Conservation (phyloP, 2,113 vertebrate genomes). For the Ariopsis seemanni region DNA sequence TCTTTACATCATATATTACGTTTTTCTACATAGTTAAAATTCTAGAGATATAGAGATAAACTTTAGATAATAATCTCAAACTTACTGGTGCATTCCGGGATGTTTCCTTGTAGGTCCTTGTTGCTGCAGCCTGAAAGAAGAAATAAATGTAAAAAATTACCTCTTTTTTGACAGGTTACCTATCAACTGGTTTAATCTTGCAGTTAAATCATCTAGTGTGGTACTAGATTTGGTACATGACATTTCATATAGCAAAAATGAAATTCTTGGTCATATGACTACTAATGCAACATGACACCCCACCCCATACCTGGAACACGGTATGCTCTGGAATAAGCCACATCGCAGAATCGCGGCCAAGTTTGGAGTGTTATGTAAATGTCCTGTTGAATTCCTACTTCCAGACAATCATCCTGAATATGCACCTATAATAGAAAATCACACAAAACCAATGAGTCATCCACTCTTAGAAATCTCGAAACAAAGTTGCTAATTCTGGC, state of each 20-base stretch:
- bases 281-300: background rate
- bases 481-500: background rate
- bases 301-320: constrained; percentile 74
- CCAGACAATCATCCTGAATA: constrained; percentile 78
- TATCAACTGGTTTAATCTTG: background rate
- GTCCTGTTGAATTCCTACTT: constrained; percentile 72
- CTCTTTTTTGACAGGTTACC: constrained; percentile 1
- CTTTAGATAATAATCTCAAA: constrained; percentile 1
- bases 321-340: constrained; percentile 70
- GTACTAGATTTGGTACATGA: constrained; percentile 8
- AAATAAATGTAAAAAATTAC: constrained; percentile 25
- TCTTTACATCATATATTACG: background rate
- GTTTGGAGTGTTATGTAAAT: constrained; percentile 79
- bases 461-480: background rate
- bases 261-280: background rate
- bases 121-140: constrained; percentile 77
- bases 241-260: background rate
- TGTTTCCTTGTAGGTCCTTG: constrained; percentile 72
- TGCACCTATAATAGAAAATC: constrained; percentile 73
- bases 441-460: constrained; percentile 3
- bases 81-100: constrained; percentile 85
- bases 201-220: background rate
- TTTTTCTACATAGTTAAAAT: background rate
- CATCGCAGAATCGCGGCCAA: constrained; percentile 79
- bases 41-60: background rate